Base-by-base conservation (phyloP, 1,140 invertebrate species). In the Drosophila funebris region DNA sequence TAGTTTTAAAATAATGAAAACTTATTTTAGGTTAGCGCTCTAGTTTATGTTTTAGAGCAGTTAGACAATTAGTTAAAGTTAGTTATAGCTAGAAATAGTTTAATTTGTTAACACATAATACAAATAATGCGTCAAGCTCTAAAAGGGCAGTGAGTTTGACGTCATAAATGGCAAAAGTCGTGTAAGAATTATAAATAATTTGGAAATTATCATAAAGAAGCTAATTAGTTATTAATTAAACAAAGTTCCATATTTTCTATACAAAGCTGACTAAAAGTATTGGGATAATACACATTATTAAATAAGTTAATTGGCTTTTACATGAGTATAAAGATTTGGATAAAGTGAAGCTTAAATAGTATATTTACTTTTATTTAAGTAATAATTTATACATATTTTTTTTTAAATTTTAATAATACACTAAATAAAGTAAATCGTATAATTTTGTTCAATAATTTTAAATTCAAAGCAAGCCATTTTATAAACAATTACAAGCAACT, bases 81-180 rank as follows among this genome's bases (percentile, higher is more conserved):
- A n/a, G n/a, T 7, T 27, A 8, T n/a, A 18, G 33, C 48, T 33
- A 31, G n/a, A 33, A 20, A 18, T 33, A 52, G 48, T 14, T 52
- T 31, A 33, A 33, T 52, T 52, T n/a, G 13, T 18, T 18, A 18
- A 14, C 8, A 5, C 4, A 18, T 52, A 33, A 33, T n/a, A 33
- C 27, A 31, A 14, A 18, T 52, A 52, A 52, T 18, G 48, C 27
- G 33, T 52, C 3, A 11, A 16, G 1, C 13, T 33, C 2, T 1
- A 14, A 31, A 52, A 33, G 48, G 48, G 44, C 44, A 48, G 22
- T 22, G 7, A 14, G 43, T 16, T 52, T 52, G 48, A 52, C 48
- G 48, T 33, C 48, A 52, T n/a, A n/a, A 16, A 52, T 46, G 18
- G 13, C 1, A 24, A 31, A 24, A 46, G 1, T 16, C 46, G 27